These are phyloP conservation scores for Laticauda colubrina DNA, from an alignment of 2,113 vertebrate species.

Conservation along the genomic window DNA sequence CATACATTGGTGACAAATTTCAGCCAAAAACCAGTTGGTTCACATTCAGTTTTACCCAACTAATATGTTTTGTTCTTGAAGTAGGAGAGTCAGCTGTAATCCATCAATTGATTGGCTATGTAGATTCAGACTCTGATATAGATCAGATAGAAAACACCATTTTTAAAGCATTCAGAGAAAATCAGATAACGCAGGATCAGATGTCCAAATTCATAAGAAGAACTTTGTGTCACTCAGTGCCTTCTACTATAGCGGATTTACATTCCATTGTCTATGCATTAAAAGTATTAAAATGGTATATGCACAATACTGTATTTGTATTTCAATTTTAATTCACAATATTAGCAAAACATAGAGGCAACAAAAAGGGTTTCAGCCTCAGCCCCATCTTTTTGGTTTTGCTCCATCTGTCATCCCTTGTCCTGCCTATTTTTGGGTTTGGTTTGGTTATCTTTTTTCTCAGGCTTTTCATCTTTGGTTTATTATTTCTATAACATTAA, in stretches of 20 bases:
- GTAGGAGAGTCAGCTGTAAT: background rate
- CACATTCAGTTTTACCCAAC: background rate
- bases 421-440: slow-evolving; percentile 66
- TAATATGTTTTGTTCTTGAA: background rate
- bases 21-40: background rate
- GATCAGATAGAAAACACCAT: background rate
- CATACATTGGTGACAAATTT: background rate
- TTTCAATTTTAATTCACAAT: slow-evolving; percentile 33
- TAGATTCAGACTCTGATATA: background rate
- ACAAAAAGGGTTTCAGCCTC: slow-evolving; percentile 8
- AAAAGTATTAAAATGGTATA: background rate
- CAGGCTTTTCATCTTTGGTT: background rate
- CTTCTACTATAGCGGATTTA: background rate
- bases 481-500: background rate
- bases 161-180: background rate
- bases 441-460: background rate
- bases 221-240: background rate
- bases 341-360: slow-evolving; percentile 50
- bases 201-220: background rate
- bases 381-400: background rate
- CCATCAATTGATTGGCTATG: background rate
- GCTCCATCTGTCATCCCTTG: slow-evolving; percentile 49
- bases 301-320: slow-evolving; percentile 24
- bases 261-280: background rate
- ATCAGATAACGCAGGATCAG: background rate